phyloP scores from a whole-genome alignment of 1,140 invertebrate genomes.

The Temnothorax longispinosus region DNA sequence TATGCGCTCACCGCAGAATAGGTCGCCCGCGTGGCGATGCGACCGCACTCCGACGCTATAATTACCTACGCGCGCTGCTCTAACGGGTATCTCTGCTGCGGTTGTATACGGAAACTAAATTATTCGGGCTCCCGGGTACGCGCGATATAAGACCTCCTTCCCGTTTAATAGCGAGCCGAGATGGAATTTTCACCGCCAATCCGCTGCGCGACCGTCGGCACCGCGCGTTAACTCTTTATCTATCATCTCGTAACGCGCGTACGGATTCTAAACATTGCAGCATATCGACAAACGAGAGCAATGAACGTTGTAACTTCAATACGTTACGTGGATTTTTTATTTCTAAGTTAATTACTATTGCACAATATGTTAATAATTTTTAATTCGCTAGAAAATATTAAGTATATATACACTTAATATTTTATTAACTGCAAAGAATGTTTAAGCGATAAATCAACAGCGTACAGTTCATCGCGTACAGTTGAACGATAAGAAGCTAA shows the following conservation, averaged over 20 bases:
- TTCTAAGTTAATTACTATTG: not conserved
- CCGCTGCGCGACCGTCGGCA: not conserved
- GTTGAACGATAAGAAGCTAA: not conserved
- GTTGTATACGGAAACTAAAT: conserved; percentile 61
- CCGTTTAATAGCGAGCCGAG: conserved; percentile 23
- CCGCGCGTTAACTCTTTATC: not conserved
- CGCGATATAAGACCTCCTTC: conserved; percentile 39
- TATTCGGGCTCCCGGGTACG: conserved; percentile 34
- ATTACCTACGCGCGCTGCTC: conserved; percentile 55
- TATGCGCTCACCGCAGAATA: conserved; percentile 58
- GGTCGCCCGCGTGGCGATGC: conserved; percentile 57
- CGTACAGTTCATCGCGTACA: not conserved
- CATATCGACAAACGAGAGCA: not conserved
- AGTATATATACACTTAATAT: no score
- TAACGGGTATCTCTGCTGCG: conserved; percentile 52
- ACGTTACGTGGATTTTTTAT: not conserved
- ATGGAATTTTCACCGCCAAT: conserved; percentile 34
- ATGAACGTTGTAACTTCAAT: not conserved
- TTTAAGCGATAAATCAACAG: not conserved
- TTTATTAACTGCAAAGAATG: not conserved
- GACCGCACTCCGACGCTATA: conserved; percentile 58
- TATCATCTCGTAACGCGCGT: not conserved
- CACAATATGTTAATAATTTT: not conserved
- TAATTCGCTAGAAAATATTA: not conserved
- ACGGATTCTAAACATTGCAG: not conserved